Evolutionary conservation across 1,140 invertebrate genomes (phyloP), one percentile per base, ranked within the genome.

Genomic region (Drosophila pseudoananassae): DNA sequence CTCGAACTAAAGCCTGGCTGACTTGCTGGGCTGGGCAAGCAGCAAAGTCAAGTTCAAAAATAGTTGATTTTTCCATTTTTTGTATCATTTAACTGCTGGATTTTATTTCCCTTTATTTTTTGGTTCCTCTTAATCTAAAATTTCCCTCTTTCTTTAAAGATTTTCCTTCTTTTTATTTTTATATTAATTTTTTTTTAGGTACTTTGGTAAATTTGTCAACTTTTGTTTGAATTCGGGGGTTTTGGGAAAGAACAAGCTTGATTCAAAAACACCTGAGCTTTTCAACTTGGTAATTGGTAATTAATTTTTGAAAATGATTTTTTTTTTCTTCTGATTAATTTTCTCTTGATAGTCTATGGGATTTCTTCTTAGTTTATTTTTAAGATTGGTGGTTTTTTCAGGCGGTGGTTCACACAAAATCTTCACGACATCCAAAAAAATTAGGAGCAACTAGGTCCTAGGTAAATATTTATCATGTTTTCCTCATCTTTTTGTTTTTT

Each of bases 1-100:
- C 57, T 76, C 73, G 80, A 84, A 84, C 80, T 85, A 54, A 58
- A 31, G 43, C 65, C 66, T 73, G 56, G 81, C 81, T 85, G 59
- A 45, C 59, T 71, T 85, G 82, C 81, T 87, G 81, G 81, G 81
- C 81, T 85, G 81, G 73, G 76, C 81, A 80, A 68, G 60, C 81
- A 85, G 82, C 82, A 64, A 64, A 87, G 82, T 64, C 74, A 52
- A 87, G 82, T 87, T 85, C 73, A 87, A 87, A 71, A 51, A 69
- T 69, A 69, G 31, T 68, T 47, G 25, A 31, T 23, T 53, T 55
- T 68, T 17, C 23, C 49, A 68, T n/a, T 31, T 31, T 31, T 1
- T 9, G 10, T 31, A 9, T 31, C 7, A 31, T 27, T 27, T 5
- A 27, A 27, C 25, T 27, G 9, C 9, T 36, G 33, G 33, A 36